These are phyloP conservation scores for Syrista parreyssii DNA, from an alignment of 2,888 invertebrate species.

Conservation along the genomic window DNA sequence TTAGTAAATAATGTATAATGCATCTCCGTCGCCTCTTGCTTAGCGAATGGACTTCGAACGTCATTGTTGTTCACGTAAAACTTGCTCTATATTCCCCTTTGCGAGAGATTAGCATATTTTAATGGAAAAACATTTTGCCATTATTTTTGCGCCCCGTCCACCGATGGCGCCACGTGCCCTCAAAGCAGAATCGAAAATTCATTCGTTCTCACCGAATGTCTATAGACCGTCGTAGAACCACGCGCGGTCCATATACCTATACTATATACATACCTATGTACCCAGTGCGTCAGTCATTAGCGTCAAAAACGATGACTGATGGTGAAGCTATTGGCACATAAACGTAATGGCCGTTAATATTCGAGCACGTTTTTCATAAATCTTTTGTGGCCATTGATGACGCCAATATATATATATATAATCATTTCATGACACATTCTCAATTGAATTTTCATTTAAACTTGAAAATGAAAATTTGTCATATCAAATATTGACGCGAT, in stretches of 20 bases:
- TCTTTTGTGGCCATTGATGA: background rate
- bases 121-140: constrained; percentile 2
- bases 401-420: background rate
- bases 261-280: background rate
- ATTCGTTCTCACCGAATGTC: background rate
- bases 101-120: constrained; percentile 6
- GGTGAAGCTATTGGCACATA: background rate
- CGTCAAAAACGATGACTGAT: background rate
- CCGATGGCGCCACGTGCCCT: background rate
- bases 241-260: background rate
- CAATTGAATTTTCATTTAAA: background rate
- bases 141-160: background rate
- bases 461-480: background rate
- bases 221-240: background rate
- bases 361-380: background rate
- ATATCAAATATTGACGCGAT: too few species aligned
- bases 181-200: background rate
- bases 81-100: constrained; percentile 8
- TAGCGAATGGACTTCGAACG: constrained; percentile 1
- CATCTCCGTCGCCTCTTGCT: constrained; percentile 15
- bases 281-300: background rate
- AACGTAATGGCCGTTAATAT: background rate
- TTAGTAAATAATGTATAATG: constrained; percentile 22
- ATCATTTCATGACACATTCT: background rate
- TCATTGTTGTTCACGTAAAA: background rate